Evolutionary conservation across 2,888 invertebrate genomes (phyloP), one percentile per base, ranked within the genome.

Genomic region (Drosophila austrosaltans): DNA sequence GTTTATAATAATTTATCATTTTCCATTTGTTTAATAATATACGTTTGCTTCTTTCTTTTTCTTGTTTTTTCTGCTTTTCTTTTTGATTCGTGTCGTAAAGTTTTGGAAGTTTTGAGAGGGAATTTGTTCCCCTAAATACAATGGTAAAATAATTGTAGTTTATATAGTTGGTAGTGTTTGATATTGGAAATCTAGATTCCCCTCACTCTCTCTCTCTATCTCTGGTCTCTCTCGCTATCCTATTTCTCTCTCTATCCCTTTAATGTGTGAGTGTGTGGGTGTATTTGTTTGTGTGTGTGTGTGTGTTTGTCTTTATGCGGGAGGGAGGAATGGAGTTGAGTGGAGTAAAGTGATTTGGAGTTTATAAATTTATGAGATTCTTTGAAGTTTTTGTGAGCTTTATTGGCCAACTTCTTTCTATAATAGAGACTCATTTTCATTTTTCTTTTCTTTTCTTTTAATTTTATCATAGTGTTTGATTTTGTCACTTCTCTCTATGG

Each of bases 281-380:
- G 4, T 36, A 36, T 36, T 5, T 6, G 8, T 36, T 8, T 36
- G 8, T 36, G 32, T 64, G 12, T 54, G 42, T 48, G 39, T 57
- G 57, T 62, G 63, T 65, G 66, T 36, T 36, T 36, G 16, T 16
- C 16, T 28, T 36, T 36, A 12, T 48, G 22, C 1, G 20, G 12
- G 25, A 48, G 22, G 25, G 7, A 48, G 48, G 48, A 48, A 25
- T 48, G 25, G 25, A 48, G 48, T 25, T 36, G 1, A 36, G 25
- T 48, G 4, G 16, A 48, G 48, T 48, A 20, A 48, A 22, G 20
- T 36, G 36, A 36, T 36, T 36, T 72, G 76, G 75, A 65, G 58
- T 63, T 72, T 65, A 57, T 80, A 69, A 74, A 78, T 63, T 82
- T 69, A 80, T 88, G 87, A 87, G 81, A 88, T 80, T 75, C 66